Base-by-base conservation (phyloP, 2,797 vertebrate genomes). In the Harpagifer antarcticus region DNA sequence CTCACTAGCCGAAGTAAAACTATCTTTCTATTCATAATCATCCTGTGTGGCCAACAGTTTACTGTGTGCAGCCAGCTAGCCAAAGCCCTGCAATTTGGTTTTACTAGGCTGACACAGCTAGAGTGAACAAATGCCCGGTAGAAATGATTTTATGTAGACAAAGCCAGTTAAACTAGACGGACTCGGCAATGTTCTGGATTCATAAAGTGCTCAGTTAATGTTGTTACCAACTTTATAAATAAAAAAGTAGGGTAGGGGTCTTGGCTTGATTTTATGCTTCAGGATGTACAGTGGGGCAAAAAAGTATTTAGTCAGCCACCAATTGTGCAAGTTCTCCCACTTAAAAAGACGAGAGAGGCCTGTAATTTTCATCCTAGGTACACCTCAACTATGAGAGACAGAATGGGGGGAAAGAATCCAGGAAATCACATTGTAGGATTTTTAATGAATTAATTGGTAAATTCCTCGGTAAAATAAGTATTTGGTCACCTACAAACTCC, bases 71-170 rank as follows among this genome's bases (percentile, higher is more conserved):
- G 88, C 91, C 92, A 88, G 76, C 85, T 80, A 89, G 89, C 89
- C 89, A 92, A 92, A 88, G 80, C 81, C 85, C 88, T 88, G 86
- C 91, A 91, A 93, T 94, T 94, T 91, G 78, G 64, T 91, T 95
- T 94, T 93, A 95, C 89, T 90, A 89, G 92, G 87, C 90, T 87
- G 88, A 91, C 86, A 93, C 81, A 91, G 92, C 88, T 76, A 90
- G 87, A 86, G 87, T 87, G 89, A 90, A 72, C 84, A 88, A 91
- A 92, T 90, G 86, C 85, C 86, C 79, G 23, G 75, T 84, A 86
- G 80, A 90, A 90, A 90, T 88, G 76, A 83, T 75, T 91, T 90
- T 90, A 83, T 79, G 68, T 73, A 86, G 83, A 87, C 86, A 79
- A 84, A 71, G 83, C 81, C 75, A 69, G 85, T 90, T 90, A 90